These are phyloP conservation scores for Eubasilissa splendida DNA, from an alignment of 2,888 invertebrate genomes.

Conservation along the genomic window DNA sequence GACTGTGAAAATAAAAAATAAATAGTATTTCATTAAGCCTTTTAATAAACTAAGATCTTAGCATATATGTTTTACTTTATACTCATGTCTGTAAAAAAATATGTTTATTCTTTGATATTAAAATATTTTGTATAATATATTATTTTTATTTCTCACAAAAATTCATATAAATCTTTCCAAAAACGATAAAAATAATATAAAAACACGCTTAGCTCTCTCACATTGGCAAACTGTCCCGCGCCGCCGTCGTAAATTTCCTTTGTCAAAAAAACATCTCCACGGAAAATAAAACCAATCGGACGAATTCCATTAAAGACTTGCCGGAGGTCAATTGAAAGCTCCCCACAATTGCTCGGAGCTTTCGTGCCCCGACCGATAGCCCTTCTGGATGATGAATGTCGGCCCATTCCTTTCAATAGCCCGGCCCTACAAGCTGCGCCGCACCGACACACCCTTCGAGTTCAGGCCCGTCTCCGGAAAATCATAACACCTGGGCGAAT, in stretches of 20 bases:
- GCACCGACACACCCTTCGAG: too few relatives aligned
- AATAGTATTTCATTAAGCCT: neutral
- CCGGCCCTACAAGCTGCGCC: neutral
- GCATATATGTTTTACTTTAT: too few relatives aligned
- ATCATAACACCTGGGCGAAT: too few relatives aligned
- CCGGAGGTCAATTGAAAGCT: slow-evolving; percentile 49
- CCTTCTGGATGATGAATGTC: slow-evolving; percentile 39
- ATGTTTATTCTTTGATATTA: too few relatives aligned
- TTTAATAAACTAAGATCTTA: too few relatives aligned
- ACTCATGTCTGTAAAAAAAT: too few relatives aligned
- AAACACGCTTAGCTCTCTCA: neutral
- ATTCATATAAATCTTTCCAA: neutral
- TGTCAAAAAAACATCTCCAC: slow-evolving; percentile 34
- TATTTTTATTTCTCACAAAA: neutral
- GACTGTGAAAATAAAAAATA: neutral
- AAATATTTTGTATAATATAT: neutral
- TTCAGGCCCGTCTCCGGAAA: too few relatives aligned
- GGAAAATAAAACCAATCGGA: slow-evolving; percentile 46
- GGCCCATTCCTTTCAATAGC: slow-evolving; percentile 17
- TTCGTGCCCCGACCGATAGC: slow-evolving; percentile 23
- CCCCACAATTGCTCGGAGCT: slow-evolving; percentile 27
- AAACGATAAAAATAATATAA: slow-evolving; percentile 19
- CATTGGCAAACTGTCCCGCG: neutral
- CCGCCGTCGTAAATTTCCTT: slow-evolving; percentile 33
- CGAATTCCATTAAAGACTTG: slow-evolving; percentile 45